Base-by-base conservation (phyloP, 53 echinoderm and acorn worm species). In the Henricia sp. region DNA sequence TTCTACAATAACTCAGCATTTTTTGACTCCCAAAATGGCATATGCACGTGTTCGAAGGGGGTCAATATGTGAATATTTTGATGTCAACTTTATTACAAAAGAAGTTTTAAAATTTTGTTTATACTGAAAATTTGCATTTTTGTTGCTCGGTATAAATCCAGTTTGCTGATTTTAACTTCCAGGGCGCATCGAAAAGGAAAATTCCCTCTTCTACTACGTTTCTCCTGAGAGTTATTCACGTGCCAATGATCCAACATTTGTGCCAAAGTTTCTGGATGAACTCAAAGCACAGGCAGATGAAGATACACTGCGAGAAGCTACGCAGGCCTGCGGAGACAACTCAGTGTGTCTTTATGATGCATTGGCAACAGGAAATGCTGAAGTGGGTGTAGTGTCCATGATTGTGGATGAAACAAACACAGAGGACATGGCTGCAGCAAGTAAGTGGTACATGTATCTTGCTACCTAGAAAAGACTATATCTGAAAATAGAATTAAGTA, bases 191-290 rank as follows among this genome's bases (percentile, higher is more conserved):
- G 17, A 41, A 20, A 43, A 40, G 41, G 23, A 0, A 9, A 29
- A 34, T 40, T 68, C 68, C 2, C 68, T 68, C 23, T 68, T 68
- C 36, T 68, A 68, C 19, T 87, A 87, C 29, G 32, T 21, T 42
- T 50, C 39, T 39, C 34, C 48, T 36, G 86, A 60, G 42, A 58
- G 21, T 51, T 91, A 77, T 68, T 8, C 51, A 50, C 37, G 53
- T 16, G 48, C 77, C 76, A 91, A 91, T 37, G 84, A 91, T 38
- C 64, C 72, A 12, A 60, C 37, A 13, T 94, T 91, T 68, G 24
- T 32, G 27, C 94, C 94, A 6, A 26, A 70, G 44, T 88, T 91
- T 86, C 86, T 91, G 1, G 85, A 88, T 4, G 91, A 94, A 28
- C 76, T 94, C 10, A 70, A 82, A 0, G 19, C 66, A 0, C 68